These are phyloP conservation scores for Eurytemora carolleeae DNA, from an alignment of 1,140 invertebrate genomes.

Conservation along the genomic window DNA sequence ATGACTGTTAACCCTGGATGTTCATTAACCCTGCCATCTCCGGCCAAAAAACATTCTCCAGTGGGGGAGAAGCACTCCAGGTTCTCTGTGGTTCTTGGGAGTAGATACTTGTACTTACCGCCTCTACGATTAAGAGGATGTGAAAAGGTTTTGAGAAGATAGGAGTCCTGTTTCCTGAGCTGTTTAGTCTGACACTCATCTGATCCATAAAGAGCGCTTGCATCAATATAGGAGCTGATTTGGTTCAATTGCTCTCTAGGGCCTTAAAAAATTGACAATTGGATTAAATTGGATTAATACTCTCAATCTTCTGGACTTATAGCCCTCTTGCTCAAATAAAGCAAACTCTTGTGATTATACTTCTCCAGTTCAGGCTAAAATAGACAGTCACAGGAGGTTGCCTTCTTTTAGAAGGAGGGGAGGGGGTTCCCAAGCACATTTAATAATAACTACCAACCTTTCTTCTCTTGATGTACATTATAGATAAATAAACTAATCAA, in stretches of 20 bases:
- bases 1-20: slow-evolving; percentile 14
- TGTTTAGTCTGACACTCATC: slow-evolving; percentile 21
- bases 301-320: slow-evolving; percentile 46
- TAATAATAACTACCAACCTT: too few species aligned
- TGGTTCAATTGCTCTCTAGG: slow-evolving; percentile 29
- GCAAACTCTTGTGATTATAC: slow-evolving; percentile 18
- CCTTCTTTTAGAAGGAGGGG: too few species aligned
- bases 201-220: slow-evolving; percentile 38
- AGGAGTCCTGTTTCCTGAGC: background rate
- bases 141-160: background rate
- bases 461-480: too few species aligned
- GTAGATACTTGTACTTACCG: slow-evolving; percentile 2
- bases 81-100: background rate
- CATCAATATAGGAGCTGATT: slow-evolving; percentile 34
- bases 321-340: slow-evolving; percentile 24
- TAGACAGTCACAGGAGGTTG: too few species aligned
- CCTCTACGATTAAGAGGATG: background rate
- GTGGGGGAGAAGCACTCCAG: slow-evolving; percentile 6
- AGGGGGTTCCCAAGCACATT: too few species aligned
- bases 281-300: slow-evolving; percentile 30
- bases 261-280: slow-evolving; percentile 20
- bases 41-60: slow-evolving; percentile 9
- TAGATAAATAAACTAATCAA: too few species aligned
- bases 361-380: slow-evolving; percentile 1
- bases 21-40: background rate